A percentile compares a stretch with the other conserved stretches of the same genome.
Evolutionary conservation across 2,797 vertebrate species (phyloP).

Genomic region (Alcedo quadribrachys): DNA sequence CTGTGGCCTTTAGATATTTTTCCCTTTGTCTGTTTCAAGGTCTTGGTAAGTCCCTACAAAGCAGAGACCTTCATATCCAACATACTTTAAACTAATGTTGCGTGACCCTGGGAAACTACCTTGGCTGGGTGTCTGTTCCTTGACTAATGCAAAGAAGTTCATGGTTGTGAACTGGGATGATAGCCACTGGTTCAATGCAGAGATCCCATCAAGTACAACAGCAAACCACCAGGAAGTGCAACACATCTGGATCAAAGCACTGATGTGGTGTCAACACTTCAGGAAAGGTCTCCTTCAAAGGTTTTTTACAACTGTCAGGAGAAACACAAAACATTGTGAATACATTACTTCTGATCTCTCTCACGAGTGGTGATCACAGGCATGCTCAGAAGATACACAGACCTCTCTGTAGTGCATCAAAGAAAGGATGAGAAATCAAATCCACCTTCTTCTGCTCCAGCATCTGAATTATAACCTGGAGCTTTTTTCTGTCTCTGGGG

Average conservation of each 20-base stretch:
- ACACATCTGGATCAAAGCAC: rapidly evolving
- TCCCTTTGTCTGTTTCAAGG: neutral
- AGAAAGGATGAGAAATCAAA: neutral
- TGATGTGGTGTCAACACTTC: rapidly evolving
- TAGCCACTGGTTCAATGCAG: rapidly evolving
- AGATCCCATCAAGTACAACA: neutral
- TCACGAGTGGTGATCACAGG: neutral
- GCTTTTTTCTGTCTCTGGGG: neutral
- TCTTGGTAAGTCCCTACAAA: neutral
- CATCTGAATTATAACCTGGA: neutral
- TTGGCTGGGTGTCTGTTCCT: neutral
- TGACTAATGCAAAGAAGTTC: neutral
- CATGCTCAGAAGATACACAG: rapidly evolving
- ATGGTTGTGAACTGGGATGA: too few relatives aligned
- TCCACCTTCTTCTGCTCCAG: neutral
- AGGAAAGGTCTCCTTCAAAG: neutral
- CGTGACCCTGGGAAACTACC: neutral
- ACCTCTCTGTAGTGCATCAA: neutral
- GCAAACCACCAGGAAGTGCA: neutral
- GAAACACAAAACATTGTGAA: neutral
- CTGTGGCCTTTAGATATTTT: neutral
- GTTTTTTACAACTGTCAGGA: neutral
- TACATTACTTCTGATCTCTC: neutral
- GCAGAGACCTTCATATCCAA: neutral
- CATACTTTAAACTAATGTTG: rapidly evolving